These are phyloP conservation scores for Chesias legatella DNA, from an alignment of 2,888 invertebrate species.

Conservation along the genomic window DNA sequence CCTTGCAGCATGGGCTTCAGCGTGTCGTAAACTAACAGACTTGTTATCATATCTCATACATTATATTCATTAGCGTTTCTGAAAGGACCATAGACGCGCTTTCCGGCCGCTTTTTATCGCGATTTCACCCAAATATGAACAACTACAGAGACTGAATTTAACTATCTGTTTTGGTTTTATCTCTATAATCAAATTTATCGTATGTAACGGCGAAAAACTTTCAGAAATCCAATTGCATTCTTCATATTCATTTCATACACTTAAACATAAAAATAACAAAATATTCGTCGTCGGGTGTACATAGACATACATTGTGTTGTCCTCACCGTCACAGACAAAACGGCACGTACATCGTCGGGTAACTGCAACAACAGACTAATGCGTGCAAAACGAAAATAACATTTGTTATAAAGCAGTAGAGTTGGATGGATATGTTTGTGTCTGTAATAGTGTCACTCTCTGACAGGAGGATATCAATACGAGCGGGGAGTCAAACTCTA, in stretches of 20 bases:
- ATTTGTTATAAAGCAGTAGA: conserved; percentile 12
- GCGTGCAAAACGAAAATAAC: conserved; percentile 32
- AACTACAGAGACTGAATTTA: conserved; percentile 6
- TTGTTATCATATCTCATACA: conserved; percentile 23
- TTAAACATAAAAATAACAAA: conserved; percentile 29
- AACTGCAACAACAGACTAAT: conserved; percentile 43
- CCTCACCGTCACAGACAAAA: conserved; percentile 70
- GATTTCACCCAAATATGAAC: conserved; percentile 4
- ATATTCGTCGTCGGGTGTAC: conserved; percentile 38
- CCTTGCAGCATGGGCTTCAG: conserved; percentile 59
- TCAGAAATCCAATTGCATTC: conserved; percentile 8
- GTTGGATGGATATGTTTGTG: conserved; percentile 51
- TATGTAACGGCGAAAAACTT: conserved; percentile 8
- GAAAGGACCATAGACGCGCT: conserved; percentile 23
- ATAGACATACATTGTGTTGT: conserved; percentile 59
- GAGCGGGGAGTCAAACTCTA: conserved; percentile 58
- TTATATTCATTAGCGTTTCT: conserved; percentile 21
- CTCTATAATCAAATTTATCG: neutral
- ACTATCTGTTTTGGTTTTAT: conserved; percentile 5
- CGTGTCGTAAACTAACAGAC: conserved; percentile 39
- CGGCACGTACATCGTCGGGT: conserved; percentile 39
- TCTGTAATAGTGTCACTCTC: conserved; percentile 54
- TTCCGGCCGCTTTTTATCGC: conserved; percentile 20
- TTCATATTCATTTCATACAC: conserved; percentile 7
- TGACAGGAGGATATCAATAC: conserved; percentile 74